phyloP scores from a whole-genome alignment of 2,888 invertebrate species.

The Cistogaster globosa region DNA sequence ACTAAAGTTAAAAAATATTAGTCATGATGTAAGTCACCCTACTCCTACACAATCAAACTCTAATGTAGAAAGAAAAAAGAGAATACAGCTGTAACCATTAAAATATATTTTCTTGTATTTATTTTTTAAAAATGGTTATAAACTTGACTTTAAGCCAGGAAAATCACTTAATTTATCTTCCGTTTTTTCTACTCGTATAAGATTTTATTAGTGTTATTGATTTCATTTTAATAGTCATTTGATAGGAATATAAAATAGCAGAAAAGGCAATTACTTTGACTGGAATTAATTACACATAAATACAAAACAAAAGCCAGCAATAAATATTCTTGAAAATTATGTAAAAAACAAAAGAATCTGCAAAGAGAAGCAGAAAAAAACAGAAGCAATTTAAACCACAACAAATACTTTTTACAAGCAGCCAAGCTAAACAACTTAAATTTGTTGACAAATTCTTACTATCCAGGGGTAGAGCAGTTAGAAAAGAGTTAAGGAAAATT shows the following conservation, averaged over 20 bases:
- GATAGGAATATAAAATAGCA: conserved; percentile 3
- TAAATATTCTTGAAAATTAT: conserved; percentile 28
- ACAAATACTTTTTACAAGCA: too few species aligned
- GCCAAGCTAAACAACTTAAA: too few species aligned
- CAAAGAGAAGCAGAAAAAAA: background rate
- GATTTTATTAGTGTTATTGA: conserved; percentile 25
- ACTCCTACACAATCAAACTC: too few species aligned
- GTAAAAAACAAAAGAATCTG: background rate
- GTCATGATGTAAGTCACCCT: too few species aligned
- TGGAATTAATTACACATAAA: conserved; percentile 36
- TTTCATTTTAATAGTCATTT: conserved; percentile 12
- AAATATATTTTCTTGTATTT: background rate
- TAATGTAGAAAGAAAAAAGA: too few species aligned
- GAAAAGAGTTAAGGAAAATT: conserved; percentile 11
- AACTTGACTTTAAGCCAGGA: background rate
- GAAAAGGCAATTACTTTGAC: conserved; percentile 10
- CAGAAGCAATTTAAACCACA: background rate
- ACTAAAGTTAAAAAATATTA: too few species aligned
- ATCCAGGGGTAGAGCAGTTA: too few species aligned
- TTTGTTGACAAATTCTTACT: too few species aligned
- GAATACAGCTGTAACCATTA: too few species aligned
- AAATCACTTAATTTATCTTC: conserved; percentile 23
- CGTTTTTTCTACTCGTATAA: background rate
- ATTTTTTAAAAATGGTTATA: conserved; percentile 17
- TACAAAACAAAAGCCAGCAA: conserved; percentile 40